phyloP scores from a whole-genome alignment of 1,140 invertebrate species.

The Dendroctonus ponderosae region DNA sequence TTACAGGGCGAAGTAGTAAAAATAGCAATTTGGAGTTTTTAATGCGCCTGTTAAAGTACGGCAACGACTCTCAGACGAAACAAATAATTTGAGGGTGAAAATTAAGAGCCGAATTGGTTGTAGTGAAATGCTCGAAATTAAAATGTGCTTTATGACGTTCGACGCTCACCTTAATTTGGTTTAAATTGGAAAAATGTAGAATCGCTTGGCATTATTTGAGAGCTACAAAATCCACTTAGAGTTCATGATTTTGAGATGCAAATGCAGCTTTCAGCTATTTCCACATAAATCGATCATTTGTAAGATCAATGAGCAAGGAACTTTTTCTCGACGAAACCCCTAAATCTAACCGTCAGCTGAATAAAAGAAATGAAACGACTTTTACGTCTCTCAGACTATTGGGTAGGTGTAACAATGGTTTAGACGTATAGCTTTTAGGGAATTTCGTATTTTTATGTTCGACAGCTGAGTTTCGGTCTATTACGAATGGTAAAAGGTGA shows the following conservation, averaged over 20 bases:
- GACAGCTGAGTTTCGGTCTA: slow-evolving; percentile 20
- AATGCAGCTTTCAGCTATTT: too few species aligned
- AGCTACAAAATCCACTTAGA: too few species aligned
- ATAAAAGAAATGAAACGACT: slow-evolving; percentile 26
- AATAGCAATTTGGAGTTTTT: slow-evolving; percentile 21
- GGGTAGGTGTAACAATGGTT: slow-evolving; percentile 28
- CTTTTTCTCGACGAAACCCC: slow-evolving; percentile 12
- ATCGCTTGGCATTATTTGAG: too few species aligned
- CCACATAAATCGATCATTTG: background rate
- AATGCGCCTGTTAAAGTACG: slow-evolving; percentile 19
- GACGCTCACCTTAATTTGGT: background rate
- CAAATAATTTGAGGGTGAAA: slow-evolving; percentile 3
- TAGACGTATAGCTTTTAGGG: slow-evolving; percentile 29
- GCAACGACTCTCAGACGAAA: slow-evolving; percentile 23
- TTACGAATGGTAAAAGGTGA: slow-evolving; percentile 11
- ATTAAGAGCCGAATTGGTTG: slow-evolving; percentile 3
- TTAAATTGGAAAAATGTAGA: too few species aligned
- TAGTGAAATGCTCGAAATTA: slow-evolving; percentile 7
- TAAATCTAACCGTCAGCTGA: slow-evolving; percentile 21
- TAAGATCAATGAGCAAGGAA: slow-evolving; percentile 5
- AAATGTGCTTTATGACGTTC: slow-evolving; percentile 8
- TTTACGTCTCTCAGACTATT: slow-evolving; percentile 27
- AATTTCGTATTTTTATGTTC: slow-evolving; percentile 29
- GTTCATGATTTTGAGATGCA: too few species aligned
- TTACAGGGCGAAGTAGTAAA: slow-evolving; percentile 19